Percentiles rank a stretch among this genome's conserved stretches.
These are phyloP conservation scores for Ahaetulla prasina DNA, from an alignment of 2,113 vertebrate species.

Conservation along the genomic window DNA sequence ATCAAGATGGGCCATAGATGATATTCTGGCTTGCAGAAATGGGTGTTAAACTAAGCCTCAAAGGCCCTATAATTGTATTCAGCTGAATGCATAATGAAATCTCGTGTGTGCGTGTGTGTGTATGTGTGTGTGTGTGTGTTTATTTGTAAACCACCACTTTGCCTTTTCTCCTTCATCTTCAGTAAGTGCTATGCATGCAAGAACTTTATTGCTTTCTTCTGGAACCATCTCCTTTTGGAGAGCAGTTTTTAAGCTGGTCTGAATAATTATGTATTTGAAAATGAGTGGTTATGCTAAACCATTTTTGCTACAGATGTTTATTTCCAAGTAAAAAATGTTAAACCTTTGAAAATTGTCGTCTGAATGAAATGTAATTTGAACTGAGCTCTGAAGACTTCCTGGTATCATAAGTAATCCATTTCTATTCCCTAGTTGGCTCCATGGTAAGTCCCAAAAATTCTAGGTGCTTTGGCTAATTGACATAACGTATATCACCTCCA, in stretches of 20 bases:
- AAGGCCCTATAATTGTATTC: not conserved
- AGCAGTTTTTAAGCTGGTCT: not conserved
- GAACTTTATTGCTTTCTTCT: not conserved
- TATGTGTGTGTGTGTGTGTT: not conserved
- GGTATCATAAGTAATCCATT: not conserved
- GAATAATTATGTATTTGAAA: not conserved
- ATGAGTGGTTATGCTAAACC: not conserved
- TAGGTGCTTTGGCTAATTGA: constrained; percentile 30
- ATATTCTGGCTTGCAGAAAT: not conserved
- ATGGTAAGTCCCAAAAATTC: constrained; percentile 30
- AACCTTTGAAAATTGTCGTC: not conserved
- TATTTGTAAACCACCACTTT: not conserved
- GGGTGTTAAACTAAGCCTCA: not conserved
- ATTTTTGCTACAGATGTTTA: not conserved
- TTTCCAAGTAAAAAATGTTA: not conserved
- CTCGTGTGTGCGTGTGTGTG: no score
- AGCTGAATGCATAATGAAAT: not conserved
- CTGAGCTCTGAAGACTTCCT: not conserved
- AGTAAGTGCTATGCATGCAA: not conserved
- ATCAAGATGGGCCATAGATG: not conserved
- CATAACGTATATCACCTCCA: constrained; percentile 35
- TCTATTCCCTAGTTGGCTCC: not conserved
- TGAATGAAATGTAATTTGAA: not conserved
- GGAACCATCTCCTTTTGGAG: not conserved
- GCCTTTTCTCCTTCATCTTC: not conserved